Base-by-base conservation (phyloP, 64 coral and sea anemone species). In the Acropora yongei region DNA sequence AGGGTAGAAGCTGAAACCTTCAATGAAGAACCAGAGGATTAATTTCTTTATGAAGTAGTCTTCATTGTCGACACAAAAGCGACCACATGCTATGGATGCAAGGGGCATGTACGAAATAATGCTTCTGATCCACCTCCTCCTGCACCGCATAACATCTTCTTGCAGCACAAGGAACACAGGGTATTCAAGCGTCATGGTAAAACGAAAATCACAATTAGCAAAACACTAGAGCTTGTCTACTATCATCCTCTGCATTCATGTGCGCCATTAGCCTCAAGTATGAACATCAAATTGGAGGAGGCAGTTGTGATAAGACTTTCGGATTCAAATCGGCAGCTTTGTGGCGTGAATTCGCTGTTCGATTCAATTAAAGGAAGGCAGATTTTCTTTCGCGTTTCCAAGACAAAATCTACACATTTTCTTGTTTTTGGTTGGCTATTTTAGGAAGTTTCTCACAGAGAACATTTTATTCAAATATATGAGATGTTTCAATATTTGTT, bases 101-200 rank as follows among this genome's bases (percentile, higher is more conserved):
- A 90, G 68, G 76, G 88, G 41, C 20, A 17, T 16, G 79, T 82
- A 72, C 67, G 89, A 53, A 43, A 91, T 3, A 86, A 77, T 41
- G 39, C 41, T 63, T 77, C 80, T n/a, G 84, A 74, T 44, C 81
- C 90, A 19, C 74, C 74, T 45, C 90, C 85, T 51, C 85, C 85
- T n/a, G 76, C 78, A 6, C 92, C 92, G 6, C 74, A 72, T 67
- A 60, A 93, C 57, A 79, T 92, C 49, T 78, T 92, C 39, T 10
- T 18, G 30, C 30, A 30, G 30, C 30, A 30, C 30, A 30, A 30
- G 30, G 30, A 30, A 30, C 30, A 30, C 30, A 43, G 89, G 46
- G 89, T 83, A 61, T 91, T 72, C 63, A 83, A 44, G 13, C 57
- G 77, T 61, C 89, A 11, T 19, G 89, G 89, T 10, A 68, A 83